phyloP scores from a whole-genome alignment of 1,140 invertebrate species.

The Antheraea pernyi region DNA sequence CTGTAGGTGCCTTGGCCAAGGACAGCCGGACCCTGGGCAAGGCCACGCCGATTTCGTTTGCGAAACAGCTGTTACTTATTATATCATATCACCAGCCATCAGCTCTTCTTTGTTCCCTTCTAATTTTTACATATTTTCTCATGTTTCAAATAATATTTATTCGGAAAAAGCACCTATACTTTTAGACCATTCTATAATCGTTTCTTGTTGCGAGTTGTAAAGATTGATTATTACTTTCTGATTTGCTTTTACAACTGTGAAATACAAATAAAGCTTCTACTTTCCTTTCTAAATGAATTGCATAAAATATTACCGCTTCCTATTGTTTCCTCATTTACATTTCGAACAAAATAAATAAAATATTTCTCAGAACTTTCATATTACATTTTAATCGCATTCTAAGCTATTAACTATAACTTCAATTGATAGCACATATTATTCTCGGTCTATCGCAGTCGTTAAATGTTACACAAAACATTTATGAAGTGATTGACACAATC shows the following conservation, averaged over 20 bases:
- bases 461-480: not conserved
- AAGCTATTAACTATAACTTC: not conserved
- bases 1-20: constrained; percentile 51
- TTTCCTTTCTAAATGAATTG: no score
- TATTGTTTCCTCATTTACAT: no score
- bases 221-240: no score
- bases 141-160: not conserved
- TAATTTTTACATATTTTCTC: not conserved
- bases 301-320: no score
- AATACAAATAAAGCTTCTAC: no score
- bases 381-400: no score
- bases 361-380: no score
- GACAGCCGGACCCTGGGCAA: constrained; percentile 43
- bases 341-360: no score
- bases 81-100: not conserved
- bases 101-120: not conserved
- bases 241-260: no score
- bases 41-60: constrained; percentile 35
- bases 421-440: not conserved
- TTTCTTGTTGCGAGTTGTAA: no score
- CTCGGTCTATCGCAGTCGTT: not conserved
- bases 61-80: constrained; percentile 28
- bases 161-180: not conserved
- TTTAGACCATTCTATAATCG: no score
- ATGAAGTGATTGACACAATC: constrained; percentile 28